A percentile compares a stretch with the other conserved stretches of the same genome.
Evolutionary conservation across 2,888 invertebrate genomes (phyloP).

Genomic region (Drosophila koepferae): DNA sequence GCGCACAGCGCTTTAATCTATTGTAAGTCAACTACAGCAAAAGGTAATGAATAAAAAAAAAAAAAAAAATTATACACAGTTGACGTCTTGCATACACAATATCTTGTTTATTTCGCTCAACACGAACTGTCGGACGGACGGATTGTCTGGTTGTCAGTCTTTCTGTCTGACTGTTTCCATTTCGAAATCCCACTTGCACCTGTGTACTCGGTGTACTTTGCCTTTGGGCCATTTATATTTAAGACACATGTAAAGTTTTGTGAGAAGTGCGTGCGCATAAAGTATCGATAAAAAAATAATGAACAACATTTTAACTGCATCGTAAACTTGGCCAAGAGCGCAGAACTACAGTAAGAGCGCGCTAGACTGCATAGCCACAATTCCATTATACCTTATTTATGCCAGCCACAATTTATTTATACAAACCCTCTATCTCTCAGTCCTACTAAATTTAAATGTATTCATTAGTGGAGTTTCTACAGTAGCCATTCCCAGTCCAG

Average conservation of each 20-base stretch:
- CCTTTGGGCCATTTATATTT: conserved; percentile 40
- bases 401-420: conserved; percentile 3
- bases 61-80: conserved; percentile 41
- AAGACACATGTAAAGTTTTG: conserved; percentile 37
- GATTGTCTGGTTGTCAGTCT: conserved; percentile 31
- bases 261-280: conserved; percentile 28
- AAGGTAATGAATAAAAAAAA: conserved; percentile 28
- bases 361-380: background rate
- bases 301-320: conserved; percentile 17
- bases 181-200: conserved; percentile 66
- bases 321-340: conserved; percentile 16
- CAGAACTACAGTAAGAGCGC: conserved; percentile 3
- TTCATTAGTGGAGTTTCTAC: background rate
- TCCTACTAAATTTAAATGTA: background rate
- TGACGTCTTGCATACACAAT: conserved; percentile 71
- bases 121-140: conserved; percentile 23
- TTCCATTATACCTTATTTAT: background rate
- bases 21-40: conserved; percentile 49
- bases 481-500: background rate
- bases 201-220: conserved; percentile 46
- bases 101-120: conserved; percentile 51
- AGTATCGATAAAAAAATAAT: conserved; percentile 35
- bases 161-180: conserved; percentile 38
- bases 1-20: conserved; percentile 53
- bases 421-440: background rate